These are phyloP conservation scores for Emydura subglobosa DNA, from an alignment of 2,113 vertebrate genomes.

Conservation along the genomic window DNA sequence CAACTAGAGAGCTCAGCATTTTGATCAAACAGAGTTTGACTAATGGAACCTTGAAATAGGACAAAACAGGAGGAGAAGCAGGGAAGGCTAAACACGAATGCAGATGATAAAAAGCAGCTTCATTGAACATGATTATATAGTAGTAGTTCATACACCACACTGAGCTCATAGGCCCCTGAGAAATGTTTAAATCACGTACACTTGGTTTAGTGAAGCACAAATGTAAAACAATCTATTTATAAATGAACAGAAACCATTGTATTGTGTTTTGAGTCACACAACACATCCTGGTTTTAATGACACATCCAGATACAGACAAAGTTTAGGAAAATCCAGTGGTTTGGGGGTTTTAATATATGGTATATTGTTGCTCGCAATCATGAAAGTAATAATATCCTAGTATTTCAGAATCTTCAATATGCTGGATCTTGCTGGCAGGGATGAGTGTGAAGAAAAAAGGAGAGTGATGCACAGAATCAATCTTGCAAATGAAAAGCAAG, in stretches of 20 bases:
- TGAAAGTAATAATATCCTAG: not conserved
- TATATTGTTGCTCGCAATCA: fast-evolving
- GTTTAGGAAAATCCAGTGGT: fast-evolving
- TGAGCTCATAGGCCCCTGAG: not conserved
- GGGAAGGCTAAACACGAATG: not conserved
- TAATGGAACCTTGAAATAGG: conserved; percentile 1
- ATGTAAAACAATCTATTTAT: too few relatives aligned
- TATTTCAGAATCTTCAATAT: fast-evolving
- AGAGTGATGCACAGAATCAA: not conserved
- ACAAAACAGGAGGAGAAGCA: not conserved
- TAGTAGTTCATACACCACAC: not conserved
- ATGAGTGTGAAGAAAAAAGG: not conserved
- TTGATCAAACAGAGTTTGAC: conserved; percentile 34
- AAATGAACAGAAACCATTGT: fast-evolving
- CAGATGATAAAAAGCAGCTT: not conserved
- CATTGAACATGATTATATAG: not conserved
- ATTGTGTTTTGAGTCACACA: fast-evolving
- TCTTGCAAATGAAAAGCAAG: not conserved
- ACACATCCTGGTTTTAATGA: not conserved
- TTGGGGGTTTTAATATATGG: fast-evolving
- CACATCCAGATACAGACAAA: fast-evolving
- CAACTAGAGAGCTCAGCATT: conserved; percentile 28
- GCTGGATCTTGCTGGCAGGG: not conserved
- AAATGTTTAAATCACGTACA: not conserved
- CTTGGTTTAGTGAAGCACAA: too few relatives aligned